Percentiles rank a stretch among this genome's conserved stretches.
Conservation (phyloP, 2,113 vertebrate genomes). For the Brachyistius frenatus region DNA sequence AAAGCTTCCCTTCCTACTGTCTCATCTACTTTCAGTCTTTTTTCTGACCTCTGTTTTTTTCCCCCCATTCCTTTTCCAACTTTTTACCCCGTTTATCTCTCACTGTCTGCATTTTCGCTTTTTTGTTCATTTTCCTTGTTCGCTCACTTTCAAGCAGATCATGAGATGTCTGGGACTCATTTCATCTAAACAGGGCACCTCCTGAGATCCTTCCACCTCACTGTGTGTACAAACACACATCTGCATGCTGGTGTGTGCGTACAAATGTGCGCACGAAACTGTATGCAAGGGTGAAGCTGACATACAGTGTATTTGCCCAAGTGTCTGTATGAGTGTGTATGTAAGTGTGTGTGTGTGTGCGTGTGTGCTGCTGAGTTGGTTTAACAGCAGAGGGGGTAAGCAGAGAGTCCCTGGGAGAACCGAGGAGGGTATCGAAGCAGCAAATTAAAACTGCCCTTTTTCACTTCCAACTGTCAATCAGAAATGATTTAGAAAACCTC, state of each 20-base stretch:
- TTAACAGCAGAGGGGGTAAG: slow-evolving; percentile 60
- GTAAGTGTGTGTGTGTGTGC: slow-evolving; percentile 17
- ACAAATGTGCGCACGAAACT: slow-evolving; percentile 9
- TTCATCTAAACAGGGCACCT: slow-evolving; percentile 47
- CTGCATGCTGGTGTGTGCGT: slow-evolving; percentile 9
- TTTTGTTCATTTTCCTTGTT: background rate
- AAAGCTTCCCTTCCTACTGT: background rate
- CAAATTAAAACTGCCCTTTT: slow-evolving; percentile 79
- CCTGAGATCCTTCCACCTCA: slow-evolving; percentile 32
- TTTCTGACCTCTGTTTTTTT: slow-evolving; percentile 8
- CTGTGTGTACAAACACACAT: background rate
- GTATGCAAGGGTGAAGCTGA: slow-evolving; percentile 16
- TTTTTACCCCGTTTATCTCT: background rate
- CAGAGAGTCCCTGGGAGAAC: slow-evolving; percentile 66
- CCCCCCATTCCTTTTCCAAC: background rate
- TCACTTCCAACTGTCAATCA: slow-evolving; percentile 80
- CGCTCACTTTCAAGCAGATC: slow-evolving; percentile 6
- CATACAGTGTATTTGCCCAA: background rate
- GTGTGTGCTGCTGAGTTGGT: slow-evolving; percentile 38
- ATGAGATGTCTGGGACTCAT: slow-evolving; percentile 51
- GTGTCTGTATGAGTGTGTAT: slow-evolving; percentile 5
- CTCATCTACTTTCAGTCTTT: background rate
- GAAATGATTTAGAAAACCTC: slow-evolving; percentile 58
- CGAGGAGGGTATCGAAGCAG: slow-evolving; percentile 76
- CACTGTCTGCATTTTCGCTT: slow-evolving; percentile 13